Evolutionary conservation across 2,797 vertebrate genomes (phyloP).

Genomic region (Tapirus indicus): DNA sequence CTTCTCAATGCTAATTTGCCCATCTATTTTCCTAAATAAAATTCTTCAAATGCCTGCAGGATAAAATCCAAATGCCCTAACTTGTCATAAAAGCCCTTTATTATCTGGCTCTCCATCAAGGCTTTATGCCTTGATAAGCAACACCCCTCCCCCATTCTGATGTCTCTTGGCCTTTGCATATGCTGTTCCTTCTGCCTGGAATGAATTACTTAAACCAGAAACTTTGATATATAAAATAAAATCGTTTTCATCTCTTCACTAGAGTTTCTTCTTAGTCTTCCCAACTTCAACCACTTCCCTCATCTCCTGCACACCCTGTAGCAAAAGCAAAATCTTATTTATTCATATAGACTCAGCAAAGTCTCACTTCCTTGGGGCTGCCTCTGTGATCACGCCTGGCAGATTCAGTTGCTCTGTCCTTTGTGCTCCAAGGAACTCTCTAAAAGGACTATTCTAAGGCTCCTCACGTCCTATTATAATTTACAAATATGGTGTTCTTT

Average conservation of each 20-base stretch:
- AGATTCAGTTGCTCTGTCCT: not conserved
- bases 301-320: not conserved
- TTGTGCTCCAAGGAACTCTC: not conserved
- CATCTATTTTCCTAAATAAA: conserved; percentile 21
- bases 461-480: not conserved
- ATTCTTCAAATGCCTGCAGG: not conserved
- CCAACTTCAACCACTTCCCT: not conserved
- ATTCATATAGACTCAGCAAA: not conserved
- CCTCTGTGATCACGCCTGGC: not conserved
- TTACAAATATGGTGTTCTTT: not conserved
- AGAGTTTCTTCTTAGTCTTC: not conserved
- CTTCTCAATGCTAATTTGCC: conserved; percentile 11
- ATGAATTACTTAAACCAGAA: not conserved
- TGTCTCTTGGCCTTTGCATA: not conserved
- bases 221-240: not conserved
- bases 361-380: not conserved
- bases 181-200: not conserved
- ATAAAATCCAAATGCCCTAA: not conserved
- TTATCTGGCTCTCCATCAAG: not conserved
- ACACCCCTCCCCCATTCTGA: not conserved
- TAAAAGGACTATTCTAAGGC: not conserved
- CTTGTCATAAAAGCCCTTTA: not conserved
- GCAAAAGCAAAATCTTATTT: not conserved
- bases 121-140: not conserved
- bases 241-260: not conserved